Base-by-base conservation (phyloP, 2,888 invertebrate genomes). In the Heteromyza rotundicornis region DNA sequence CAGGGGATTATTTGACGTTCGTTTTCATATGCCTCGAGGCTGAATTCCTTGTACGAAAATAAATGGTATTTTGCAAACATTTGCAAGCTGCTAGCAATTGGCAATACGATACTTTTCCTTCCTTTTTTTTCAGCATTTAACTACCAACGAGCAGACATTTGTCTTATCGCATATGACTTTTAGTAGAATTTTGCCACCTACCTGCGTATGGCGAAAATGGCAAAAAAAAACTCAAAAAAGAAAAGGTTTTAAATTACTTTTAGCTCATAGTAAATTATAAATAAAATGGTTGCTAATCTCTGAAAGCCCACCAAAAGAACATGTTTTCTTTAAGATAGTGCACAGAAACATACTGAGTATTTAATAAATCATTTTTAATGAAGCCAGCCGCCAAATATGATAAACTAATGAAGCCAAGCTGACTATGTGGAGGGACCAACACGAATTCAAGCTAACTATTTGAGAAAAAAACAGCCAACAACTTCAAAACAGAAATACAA, bases 351-450 rank as follows among this genome's bases (percentile, higher is more conserved):
- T n/a, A n/a, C n/a, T n/a, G n/a, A n/a, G n/a, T 19, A 22, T 36
- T 56, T 55, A 64, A 62, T 74, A 76, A 74, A 76, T 74, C 76
- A 74, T 76, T 66, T 70, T 74, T 76, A 74, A 74, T 76, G 74
- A 70, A 68, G 23, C 44, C n/a, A 40, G 24, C n/a, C n/a, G n/a
- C n/a, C 32, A 32, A 32, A 32, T 32, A 32, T 32, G 7, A 8
- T 5, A 32, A 12, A 32, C 32, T 32, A 32, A 32, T 32, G 32
- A 32, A 32, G 32, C 32, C 32, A 32, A 12, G 32, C 32, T 8
- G 32, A 12, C 32, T n/a, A 32, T 5, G 32, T 12, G 32, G 32
- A 12, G 7, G 12, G 32, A 5, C 32, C 32, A 32, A 32, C 32
- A 32, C 12, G 32, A 32, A 8, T 32, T 32, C 32, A 32, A 32